These are phyloP conservation scores for Dolichopus griseipennis DNA, from an alignment of 2,888 invertebrate species.

Conservation along the genomic window DNA sequence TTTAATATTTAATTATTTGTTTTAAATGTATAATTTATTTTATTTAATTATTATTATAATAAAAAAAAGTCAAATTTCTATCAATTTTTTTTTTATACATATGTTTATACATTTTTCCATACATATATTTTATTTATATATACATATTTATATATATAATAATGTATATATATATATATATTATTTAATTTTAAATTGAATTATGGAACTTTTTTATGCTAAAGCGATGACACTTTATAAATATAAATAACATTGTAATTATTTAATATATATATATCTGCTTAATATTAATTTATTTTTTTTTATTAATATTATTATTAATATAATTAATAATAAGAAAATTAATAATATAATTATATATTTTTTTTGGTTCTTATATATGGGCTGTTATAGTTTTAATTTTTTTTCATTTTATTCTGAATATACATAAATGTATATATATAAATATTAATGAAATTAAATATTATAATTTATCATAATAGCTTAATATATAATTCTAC, in stretches of 20 bases:
- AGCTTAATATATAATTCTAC: background rate
- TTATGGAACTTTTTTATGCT: conserved; percentile 2
- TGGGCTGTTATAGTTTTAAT: background rate
- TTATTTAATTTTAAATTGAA: background rate
- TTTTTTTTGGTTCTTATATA: background rate
- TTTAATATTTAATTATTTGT: too few species aligned
- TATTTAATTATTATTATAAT: too few species aligned
- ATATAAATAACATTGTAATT: conserved; percentile 2
- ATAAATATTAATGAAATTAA: too few species aligned
- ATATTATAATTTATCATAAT: conserved; percentile 2
- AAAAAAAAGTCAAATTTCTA: too few species aligned
- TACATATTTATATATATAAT: too few species aligned
- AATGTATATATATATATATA: too few species aligned
- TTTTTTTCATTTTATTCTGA: background rate
- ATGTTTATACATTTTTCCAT: too few species aligned
- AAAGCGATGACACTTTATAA: background rate
- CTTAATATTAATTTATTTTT: background rate
- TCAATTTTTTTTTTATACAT: too few species aligned
- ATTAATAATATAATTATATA: background rate
- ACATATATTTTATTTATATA: too few species aligned
- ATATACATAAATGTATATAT: too few species aligned
- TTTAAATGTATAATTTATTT: too few species aligned
- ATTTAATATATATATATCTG: background rate
- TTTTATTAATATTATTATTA: background rate
- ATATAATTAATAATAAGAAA: background rate